Conservation (phyloP, 1,140 invertebrate species). For the Halictus rubicundus region DNA sequence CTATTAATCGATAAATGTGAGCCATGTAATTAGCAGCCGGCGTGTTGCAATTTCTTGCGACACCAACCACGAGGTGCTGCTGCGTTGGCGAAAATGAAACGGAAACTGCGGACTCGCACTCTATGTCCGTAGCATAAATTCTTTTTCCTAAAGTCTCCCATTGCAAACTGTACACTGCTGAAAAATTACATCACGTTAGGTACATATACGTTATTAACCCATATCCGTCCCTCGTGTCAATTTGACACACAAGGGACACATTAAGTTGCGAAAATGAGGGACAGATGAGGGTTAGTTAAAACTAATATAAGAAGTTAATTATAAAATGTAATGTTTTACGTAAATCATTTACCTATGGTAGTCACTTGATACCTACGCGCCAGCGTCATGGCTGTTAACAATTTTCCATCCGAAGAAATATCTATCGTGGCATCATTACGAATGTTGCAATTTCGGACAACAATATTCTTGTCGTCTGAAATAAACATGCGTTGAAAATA, state of each 20-base stretch:
- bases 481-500: constrained; percentile 13
- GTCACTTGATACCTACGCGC: constrained; percentile 81
- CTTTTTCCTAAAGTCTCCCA: constrained; percentile 88
- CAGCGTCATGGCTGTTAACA: constrained; percentile 88
- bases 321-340: neutral
- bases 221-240: too few relatives aligned
- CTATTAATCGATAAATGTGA: constrained; percentile 83
- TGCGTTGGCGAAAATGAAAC: constrained; percentile 90
- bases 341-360: constrained; percentile 82
- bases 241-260: too few relatives aligned
- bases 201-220: too few relatives aligned
- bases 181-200: too few relatives aligned
- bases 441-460: constrained; percentile 91
- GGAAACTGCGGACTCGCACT: constrained; percentile 88
- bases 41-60: constrained; percentile 82
- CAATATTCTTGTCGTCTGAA: constrained; percentile 87
- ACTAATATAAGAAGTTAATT: neutral
- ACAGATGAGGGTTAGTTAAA: too few relatives aligned
- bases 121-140: constrained; percentile 88
- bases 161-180: constrained; percentile 90
- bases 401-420: constrained; percentile 89
- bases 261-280: too few relatives aligned
- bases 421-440: constrained; percentile 94
- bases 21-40: constrained; percentile 84
- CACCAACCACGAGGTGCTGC: constrained; percentile 89